Conservation (phyloP, 2,888 invertebrate species). For the Strigamia transsilvanica region DNA sequence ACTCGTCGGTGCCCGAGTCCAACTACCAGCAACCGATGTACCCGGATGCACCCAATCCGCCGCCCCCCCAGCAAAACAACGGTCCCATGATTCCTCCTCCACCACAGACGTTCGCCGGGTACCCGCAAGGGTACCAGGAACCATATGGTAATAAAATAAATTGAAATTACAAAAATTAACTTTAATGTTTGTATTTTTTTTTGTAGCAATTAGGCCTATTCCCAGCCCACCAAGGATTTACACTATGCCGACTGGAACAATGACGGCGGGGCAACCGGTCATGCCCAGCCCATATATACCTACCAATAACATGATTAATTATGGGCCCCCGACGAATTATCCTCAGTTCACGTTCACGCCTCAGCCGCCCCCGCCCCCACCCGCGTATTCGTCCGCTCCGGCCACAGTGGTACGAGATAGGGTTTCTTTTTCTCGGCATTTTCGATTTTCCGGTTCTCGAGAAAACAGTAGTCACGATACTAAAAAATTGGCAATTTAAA, state of each 20-base stretch:
- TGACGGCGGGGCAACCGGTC: conserved; percentile 54
- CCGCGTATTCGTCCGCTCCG: conserved; percentile 57
- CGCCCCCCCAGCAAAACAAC: background rate
- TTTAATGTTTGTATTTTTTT: too few species aligned
- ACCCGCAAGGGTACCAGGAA: conserved; percentile 57
- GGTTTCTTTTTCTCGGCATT: too few species aligned
- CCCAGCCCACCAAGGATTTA: conserved; percentile 58
- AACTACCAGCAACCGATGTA: conserved; percentile 11
- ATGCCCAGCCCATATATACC: conserved; percentile 59
- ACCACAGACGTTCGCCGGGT: conserved; percentile 57
- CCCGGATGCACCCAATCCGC: background rate
- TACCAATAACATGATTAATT: conserved; percentile 60
- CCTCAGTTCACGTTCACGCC: conserved; percentile 55
- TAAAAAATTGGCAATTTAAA: too few species aligned
- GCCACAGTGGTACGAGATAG: background rate
- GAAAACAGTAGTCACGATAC: too few species aligned
- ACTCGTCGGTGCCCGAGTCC: conserved; percentile 29
- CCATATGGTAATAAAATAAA: conserved; percentile 58
- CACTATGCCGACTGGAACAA: conserved; percentile 54
- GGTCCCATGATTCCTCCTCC: conserved; percentile 21
- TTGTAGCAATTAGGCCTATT: conserved; percentile 54
- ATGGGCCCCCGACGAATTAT: conserved; percentile 59
- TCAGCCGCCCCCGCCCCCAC: conserved; percentile 58
- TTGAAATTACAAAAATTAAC: too few species aligned
- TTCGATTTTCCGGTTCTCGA: too few species aligned